Base-by-base conservation (phyloP, 2,797 vertebrate genomes). In the Brachyalestes nurse region DNA sequence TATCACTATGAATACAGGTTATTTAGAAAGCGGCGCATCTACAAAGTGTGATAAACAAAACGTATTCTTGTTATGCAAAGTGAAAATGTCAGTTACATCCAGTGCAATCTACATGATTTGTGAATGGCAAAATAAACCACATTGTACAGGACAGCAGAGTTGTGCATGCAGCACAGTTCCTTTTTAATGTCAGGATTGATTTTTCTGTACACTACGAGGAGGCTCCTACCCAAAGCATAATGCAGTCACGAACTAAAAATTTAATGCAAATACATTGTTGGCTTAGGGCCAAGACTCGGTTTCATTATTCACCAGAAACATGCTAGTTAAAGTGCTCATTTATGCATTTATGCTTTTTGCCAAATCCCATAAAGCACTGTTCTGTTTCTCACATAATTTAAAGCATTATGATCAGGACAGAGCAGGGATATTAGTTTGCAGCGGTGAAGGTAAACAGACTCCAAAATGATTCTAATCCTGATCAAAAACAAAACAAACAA, bases 361-460 rank as follows among this genome's bases (percentile, higher is more conserved):
- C 77, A 57, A 38, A 66, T 53, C 3, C 16, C 64, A 49, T 17
- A 23, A 57, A 23, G 17, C 58, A 42, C 49, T 40, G 73, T 60
- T 81, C 49, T 16, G 58, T 49, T 23, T 70, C 47, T 80, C 69
- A 64, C 34, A 40, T 60, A 9, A 76, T 79, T 73, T 53, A 70
- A 82, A 10, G 23, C 49, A 47, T 73, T 38, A 28, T 23, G 66
- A 57, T 79, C 55, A 60, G 23, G 66, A 78, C 74, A 17, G 42
- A 72, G 38, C 51, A 45, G 40, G 76, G 55, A 61, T 51, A 61
- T 76, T 72, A 57, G 62, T 65, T 71, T 60, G 65, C 51, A 75
- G 55, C 49, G 57, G 53, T 67, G 79, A 78, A 78, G 75, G 69
- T 73, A 81, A 84, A 80, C 80, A 69, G 38, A 49, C 21, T 34